phyloP scores from a whole-genome alignment of 2,888 invertebrate genomes.

The Ethmia dodecea region DNA sequence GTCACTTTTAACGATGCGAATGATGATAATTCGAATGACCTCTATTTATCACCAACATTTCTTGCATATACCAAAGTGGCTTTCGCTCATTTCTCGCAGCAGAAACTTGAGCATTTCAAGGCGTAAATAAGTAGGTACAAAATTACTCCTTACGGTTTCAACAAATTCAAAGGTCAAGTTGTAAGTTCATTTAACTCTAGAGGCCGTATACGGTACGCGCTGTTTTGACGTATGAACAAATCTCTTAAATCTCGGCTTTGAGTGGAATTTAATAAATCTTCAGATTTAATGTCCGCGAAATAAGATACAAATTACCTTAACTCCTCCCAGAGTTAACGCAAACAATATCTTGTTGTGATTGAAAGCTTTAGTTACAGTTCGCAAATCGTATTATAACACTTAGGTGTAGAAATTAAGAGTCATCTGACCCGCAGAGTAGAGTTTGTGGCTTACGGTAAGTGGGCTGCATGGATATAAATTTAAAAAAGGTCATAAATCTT shows the following conservation, averaged over 20 bases:
- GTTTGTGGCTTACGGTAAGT: slow-evolving; percentile 1
- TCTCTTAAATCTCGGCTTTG: neutral
- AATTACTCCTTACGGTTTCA: slow-evolving; percentile 12
- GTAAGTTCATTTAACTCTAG: slow-evolving; percentile 56
- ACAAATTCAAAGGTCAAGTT: slow-evolving; percentile 43
- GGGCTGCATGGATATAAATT: slow-evolving; percentile 28
- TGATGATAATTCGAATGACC: too few species aligned
- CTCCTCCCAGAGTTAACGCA: neutral
- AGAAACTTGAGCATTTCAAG: too few species aligned
- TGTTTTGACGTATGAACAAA: slow-evolving; percentile 14
- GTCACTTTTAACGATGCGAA: too few species aligned
- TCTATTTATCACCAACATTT: too few species aligned
- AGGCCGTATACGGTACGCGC: slow-evolving; percentile 20
- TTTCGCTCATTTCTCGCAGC: too few species aligned
- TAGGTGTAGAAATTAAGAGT: slow-evolving; percentile 4
- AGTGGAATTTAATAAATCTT: slow-evolving; percentile 1
- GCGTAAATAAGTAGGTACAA: slow-evolving; percentile 9
- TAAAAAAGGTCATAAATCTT: slow-evolving; percentile 44
- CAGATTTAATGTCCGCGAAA: neutral
- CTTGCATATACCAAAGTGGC: too few species aligned
- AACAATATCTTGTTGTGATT: neutral
- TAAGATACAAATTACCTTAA: slow-evolving; percentile 1
- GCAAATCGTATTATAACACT: slow-evolving; percentile 3
- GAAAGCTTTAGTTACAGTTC: neutral
- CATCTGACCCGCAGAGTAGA: neutral